Evolutionary conservation across 2,113 vertebrate species (phyloP).

Genomic region (Siniperca chuatsi): DNA sequence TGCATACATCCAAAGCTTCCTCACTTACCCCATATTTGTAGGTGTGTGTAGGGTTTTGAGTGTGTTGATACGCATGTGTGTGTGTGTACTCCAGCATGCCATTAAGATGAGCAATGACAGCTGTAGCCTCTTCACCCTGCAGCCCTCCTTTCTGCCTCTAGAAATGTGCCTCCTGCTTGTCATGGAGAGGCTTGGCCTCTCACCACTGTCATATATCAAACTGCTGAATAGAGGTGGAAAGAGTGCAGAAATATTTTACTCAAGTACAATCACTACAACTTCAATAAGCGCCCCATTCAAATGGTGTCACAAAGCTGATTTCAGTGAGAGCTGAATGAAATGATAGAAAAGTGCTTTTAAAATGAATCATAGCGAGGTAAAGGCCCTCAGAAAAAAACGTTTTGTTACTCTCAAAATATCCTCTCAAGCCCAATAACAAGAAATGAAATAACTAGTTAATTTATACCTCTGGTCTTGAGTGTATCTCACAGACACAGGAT

Average conservation of each 20-base stretch:
- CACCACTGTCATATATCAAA: conserved; percentile 70
- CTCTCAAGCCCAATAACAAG: conserved; percentile 43
- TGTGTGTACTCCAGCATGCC: conserved; percentile 58
- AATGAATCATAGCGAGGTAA: conserved; percentile 52
- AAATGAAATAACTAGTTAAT: conserved; percentile 62
- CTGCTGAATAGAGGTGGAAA: conserved; percentile 69
- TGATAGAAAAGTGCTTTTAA: conserved; percentile 49
- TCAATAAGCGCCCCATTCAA: conserved; percentile 61
- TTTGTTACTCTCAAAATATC: conserved; percentile 46
- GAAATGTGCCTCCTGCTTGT: conserved; percentile 72
- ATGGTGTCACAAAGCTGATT: conserved; percentile 27
- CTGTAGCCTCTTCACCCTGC: conserved; percentile 80
- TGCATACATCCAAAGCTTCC: conserved; percentile 67
- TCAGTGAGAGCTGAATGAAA: conserved; percentile 45
- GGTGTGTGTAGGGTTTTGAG: conserved; percentile 36
- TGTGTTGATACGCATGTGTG: conserved; percentile 13
- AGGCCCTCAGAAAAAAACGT: conserved; percentile 29
- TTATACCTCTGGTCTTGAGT: conserved; percentile 59
- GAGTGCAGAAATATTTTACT: conserved; percentile 71
- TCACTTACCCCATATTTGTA: conserved; percentile 65
- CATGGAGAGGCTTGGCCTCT: conserved; percentile 72
- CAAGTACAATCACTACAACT: conserved; percentile 59
- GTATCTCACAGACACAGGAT: conserved; percentile 18
- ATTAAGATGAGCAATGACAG: conserved; percentile 83
- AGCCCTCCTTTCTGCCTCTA: conserved; percentile 71